Percentiles rank a stretch among this genome's conserved stretches.
Conservation (phyloP, 2,113 vertebrate species). For the Bostrychus sinensis region DNA sequence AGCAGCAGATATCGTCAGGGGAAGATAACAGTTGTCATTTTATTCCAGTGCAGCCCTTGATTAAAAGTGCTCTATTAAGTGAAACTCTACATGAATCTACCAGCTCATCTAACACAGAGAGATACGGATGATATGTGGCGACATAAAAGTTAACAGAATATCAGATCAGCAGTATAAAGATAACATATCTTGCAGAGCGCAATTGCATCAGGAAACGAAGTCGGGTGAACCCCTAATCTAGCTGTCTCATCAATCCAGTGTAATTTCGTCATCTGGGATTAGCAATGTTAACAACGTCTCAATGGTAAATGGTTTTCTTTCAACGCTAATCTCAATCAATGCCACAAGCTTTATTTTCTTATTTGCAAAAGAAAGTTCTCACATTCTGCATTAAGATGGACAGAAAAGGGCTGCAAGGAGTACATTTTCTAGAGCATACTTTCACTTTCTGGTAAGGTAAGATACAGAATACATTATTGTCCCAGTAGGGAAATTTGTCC, state of each 20-base stretch:
- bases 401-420: background rate
- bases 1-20: constrained; percentile 49
- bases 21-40: constrained; percentile 65
- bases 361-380: background rate
- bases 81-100: constrained; percentile 39
- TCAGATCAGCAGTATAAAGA: background rate
- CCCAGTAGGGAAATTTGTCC: too few relatives aligned
- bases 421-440: background rate
- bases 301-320: background rate
- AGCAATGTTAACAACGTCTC: background rate
- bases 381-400: background rate
- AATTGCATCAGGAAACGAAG: background rate
- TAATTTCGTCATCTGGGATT: constrained; percentile 5
- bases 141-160: constrained; percentile 30
- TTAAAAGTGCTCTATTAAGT: constrained; percentile 62
- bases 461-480: too few relatives aligned
- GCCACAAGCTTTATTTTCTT: background rate
- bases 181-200: background rate
- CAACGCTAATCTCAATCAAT: background rate
- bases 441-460: too few relatives aligned
- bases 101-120: constrained; percentile 28
- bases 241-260: constrained; percentile 3
- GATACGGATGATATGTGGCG: constrained; percentile 28
- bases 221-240: constrained; percentile 1
- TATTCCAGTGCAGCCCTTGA: constrained; percentile 50